Percentiles rank a stretch among this genome's conserved stretches.
phyloP scores from a whole-genome alignment of 2,888 invertebrate species.

The Chrysopilus asiliformis region DNA sequence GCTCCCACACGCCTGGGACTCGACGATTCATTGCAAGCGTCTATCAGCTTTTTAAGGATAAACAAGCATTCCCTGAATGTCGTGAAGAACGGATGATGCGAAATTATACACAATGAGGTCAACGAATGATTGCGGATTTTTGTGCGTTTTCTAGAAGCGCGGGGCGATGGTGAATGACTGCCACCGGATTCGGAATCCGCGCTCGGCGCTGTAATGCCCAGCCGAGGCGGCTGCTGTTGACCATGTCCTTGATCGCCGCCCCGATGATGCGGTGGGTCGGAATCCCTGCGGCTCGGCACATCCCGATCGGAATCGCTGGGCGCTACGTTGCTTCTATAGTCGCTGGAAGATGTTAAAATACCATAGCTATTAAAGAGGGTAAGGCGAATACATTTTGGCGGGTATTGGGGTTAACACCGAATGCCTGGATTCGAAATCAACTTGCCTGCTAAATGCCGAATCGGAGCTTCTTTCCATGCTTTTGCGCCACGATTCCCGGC shows the following conservation, averaged over 20 bases:
- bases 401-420: too few relatives aligned
- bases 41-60: constrained; percentile 88
- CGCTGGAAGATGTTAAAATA: constrained; percentile 51
- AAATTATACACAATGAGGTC: constrained; percentile 92
- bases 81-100: constrained; percentile 98
- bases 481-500: constrained; percentile 81
- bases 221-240: constrained; percentile 40
- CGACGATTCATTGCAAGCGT: constrained; percentile 92
- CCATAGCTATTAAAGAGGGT: constrained; percentile 33
- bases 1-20: constrained; percentile 79
- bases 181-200: constrained; percentile 80
- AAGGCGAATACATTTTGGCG: constrained; percentile 10
- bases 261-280: constrained; percentile 39
- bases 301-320: constrained; percentile 84
- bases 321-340: constrained; percentile 82
- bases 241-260: constrained; percentile 14
- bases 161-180: constrained; percentile 73
- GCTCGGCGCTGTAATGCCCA: constrained; percentile 51
- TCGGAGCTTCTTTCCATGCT: constrained; percentile 87
- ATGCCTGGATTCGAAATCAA: too few relatives aligned
- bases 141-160: constrained; percentile 68
- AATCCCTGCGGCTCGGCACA: constrained; percentile 59
- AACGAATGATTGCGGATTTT: constrained; percentile 82
- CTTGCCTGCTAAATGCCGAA: constrained; percentile 85
- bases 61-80: constrained; percentile 96